phyloP scores from a whole-genome alignment of 1,140 invertebrate species.

The Pseudomyrmex concolor region DNA sequence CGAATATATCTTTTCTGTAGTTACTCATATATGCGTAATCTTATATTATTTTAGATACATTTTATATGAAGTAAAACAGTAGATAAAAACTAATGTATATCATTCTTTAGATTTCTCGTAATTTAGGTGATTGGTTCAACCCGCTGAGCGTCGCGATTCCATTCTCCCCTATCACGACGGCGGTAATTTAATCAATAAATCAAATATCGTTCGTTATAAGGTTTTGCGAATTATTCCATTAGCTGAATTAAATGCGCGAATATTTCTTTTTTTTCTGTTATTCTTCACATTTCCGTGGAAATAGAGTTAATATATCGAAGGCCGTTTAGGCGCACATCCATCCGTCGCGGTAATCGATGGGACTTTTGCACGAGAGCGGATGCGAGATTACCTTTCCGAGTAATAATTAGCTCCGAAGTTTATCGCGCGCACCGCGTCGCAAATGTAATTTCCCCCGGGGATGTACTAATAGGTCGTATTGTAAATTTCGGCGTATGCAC shows the following conservation, averaged over 20 bases:
- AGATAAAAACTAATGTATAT: no score
- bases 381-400: conserved; percentile 47
- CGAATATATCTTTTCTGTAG: no score
- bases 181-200: neutral
- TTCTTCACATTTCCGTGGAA: neutral
- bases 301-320: neutral
- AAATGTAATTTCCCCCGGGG: conserved; percentile 52
- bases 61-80: no score
- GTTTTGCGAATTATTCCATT: no score
- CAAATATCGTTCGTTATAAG: no score
- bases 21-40: no score
- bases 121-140: no score
- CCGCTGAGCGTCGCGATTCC: no score
- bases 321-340: neutral
- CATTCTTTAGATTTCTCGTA: no score
- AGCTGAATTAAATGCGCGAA: no score
- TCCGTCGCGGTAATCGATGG: conserved; percentile 8
- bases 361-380: conserved; percentile 36
- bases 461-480: conserved; percentile 27
- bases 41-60: no score
- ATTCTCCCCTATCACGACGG: no score
- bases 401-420: conserved; percentile 57
- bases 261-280: neutral
- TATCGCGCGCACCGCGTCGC: conserved; percentile 26
- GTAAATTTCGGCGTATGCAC: conserved; percentile 43